Evolutionary conservation across 2,888 invertebrate species (phyloP).

Genomic region (Amiota communis): DNA sequence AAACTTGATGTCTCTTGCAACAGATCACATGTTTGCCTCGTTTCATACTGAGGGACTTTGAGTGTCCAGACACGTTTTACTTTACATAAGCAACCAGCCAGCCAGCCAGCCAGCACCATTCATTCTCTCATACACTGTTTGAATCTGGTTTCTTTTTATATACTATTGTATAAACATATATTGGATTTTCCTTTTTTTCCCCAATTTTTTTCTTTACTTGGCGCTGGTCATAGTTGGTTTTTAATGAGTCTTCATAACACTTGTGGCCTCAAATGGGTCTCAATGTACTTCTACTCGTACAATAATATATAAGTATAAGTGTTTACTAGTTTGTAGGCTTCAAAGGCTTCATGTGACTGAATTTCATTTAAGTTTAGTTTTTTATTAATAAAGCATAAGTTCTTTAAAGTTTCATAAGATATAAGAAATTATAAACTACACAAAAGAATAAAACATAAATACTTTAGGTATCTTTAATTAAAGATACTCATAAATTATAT

Average conservation of each 20-base stretch:
- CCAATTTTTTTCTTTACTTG: neutral
- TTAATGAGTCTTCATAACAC: constrained; percentile 26
- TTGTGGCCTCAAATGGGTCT: constrained; percentile 15
- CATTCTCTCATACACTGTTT: neutral
- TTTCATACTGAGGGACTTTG: neutral
- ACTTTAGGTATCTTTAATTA: too few species aligned
- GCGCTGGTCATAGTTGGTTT: constrained; percentile 4
- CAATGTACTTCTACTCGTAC: too few species aligned
- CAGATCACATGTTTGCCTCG: neutral
- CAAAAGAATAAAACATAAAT: too few species aligned
- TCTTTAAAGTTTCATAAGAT: too few species aligned
- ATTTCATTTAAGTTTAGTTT: too few species aligned
- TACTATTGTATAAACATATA: neutral
- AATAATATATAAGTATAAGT: neutral
- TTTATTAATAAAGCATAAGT: too few species aligned
- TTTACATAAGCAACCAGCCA: constrained; percentile 12
- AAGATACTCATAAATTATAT: too few species aligned
- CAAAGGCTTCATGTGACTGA: too few species aligned
- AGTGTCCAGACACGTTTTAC: constrained; percentile 21
- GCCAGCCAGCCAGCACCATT: neutral
- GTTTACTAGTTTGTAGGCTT: neutral
- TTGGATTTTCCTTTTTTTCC: neutral
- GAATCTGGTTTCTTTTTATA: neutral
- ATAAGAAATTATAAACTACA: too few species aligned
- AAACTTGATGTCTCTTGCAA: neutral